These are phyloP conservation scores for Campoplex capitator DNA, from an alignment of 2,888 invertebrate species.

Conservation along the genomic window DNA sequence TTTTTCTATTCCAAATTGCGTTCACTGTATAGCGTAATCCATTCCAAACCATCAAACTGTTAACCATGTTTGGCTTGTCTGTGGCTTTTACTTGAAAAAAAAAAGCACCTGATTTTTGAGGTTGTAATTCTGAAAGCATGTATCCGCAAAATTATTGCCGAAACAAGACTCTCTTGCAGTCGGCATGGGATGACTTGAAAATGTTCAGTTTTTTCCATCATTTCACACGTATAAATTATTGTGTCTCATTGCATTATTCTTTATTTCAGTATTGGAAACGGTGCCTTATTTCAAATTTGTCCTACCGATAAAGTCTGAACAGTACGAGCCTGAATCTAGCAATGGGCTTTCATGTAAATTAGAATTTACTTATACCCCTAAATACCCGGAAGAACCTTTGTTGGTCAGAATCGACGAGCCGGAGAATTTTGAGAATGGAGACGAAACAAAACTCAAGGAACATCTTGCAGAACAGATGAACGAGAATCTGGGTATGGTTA, in stretches of 20 bases:
- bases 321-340: constrained; percentile 89
- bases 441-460: constrained; percentile 88
- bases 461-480: constrained; percentile 90
- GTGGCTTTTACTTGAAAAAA: no score
- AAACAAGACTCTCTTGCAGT: no score
- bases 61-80: no score
- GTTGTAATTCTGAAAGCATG: no score
- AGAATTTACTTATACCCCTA: constrained; percentile 93
- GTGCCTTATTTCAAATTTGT: constrained; percentile 92
- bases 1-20: no score
- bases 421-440: constrained; percentile 91
- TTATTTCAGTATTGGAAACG: constrained; percentile 88
- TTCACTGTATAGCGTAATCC: no score
- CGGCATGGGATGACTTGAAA: no score
- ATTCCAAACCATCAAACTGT: no score
- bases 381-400: constrained; percentile 96
- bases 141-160: no score
- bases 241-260: neutral
- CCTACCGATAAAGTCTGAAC: constrained; percentile 93
- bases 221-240: neutral
- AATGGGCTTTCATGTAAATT: constrained; percentile 91
- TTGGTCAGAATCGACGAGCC: constrained; percentile 91
- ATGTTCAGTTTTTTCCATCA: no score
- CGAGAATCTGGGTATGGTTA: constrained; percentile 98
- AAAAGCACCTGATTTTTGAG: no score